A percentile compares a stretch with the other conserved stretches of the same genome.
These are phyloP conservation scores for Calvadosia cruxmelitensis DNA, from an alignment of 30 jellyfish, hydroid and myxozoan species.

Conservation along the genomic window DNA sequence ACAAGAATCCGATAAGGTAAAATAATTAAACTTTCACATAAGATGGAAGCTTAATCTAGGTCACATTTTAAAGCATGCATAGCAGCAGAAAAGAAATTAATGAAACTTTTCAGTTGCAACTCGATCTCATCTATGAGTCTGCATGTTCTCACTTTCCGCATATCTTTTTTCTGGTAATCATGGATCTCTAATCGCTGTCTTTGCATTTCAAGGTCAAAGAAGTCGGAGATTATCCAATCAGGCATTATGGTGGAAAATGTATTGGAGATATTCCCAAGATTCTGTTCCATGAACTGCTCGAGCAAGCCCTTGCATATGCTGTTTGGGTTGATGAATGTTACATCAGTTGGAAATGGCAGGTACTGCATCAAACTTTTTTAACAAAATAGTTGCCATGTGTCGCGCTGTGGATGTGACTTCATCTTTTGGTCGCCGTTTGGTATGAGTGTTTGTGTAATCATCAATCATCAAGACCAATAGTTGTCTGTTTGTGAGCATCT, in stretches of 20 bases:
- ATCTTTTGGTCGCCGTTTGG: constrained; percentile 10
- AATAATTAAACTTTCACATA: too few relatives aligned
- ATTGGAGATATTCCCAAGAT: background rate
- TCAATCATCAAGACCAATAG: constrained; percentile 2
- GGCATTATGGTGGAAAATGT: constrained; percentile 13
- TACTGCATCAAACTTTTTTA: constrained; percentile 5
- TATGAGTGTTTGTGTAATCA: constrained; percentile 8
- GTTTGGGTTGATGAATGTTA: constrained; percentile 1
- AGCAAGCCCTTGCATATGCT: constrained; percentile 3
- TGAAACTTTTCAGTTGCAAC: constrained; percentile 14
- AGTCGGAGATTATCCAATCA: constrained; percentile 16
- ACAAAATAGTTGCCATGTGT: constrained; percentile 9
- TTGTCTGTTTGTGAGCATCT: too few relatives aligned
- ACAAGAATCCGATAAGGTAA: too few relatives aligned
- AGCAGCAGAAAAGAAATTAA: constrained; percentile 13
- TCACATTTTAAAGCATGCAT: constrained; percentile 7
- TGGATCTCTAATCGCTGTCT: constrained; percentile 13
- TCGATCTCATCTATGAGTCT: constrained; percentile 22
- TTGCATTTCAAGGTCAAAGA: constrained; percentile 21
- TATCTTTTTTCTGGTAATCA: constrained; percentile 19
- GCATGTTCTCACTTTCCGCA: constrained; percentile 22
- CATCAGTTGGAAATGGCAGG: constrained; percentile 13
- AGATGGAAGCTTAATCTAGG: background rate
- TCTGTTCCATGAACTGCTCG: background rate
- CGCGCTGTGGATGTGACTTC: constrained; percentile 10